These are phyloP conservation scores for Australoheros facetus DNA, from an alignment of 2,797 vertebrate genomes.

Conservation along the genomic window DNA sequence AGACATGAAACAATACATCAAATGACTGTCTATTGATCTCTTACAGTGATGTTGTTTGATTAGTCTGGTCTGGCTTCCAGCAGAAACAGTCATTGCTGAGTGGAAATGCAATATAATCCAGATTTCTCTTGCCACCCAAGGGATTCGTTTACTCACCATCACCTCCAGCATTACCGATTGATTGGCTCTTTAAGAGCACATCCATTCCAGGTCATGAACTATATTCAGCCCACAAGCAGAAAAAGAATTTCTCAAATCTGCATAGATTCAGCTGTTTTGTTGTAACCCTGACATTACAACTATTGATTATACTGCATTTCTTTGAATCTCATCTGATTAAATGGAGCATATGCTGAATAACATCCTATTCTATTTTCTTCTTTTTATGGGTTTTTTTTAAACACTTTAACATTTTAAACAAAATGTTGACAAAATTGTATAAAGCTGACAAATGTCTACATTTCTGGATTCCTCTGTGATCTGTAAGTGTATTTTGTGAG, in stretches of 20 bases:
- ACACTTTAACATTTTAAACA: neutral
- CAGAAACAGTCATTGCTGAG: constrained; percentile 57
- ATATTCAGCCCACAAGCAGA: constrained; percentile 61
- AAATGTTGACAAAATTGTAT: neutral
- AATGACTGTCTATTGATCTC: constrained; percentile 59
- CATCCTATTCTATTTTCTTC: neutral
- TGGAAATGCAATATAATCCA: constrained; percentile 69
- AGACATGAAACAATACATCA: constrained; percentile 51
- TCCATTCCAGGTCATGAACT: constrained; percentile 72
- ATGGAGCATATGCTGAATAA: constrained; percentile 3
- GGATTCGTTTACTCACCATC: constrained; percentile 70
- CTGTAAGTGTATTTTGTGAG: neutral
- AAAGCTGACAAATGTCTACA: neutral
- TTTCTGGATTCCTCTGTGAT: neutral
- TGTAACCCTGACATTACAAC: constrained; percentile 6
- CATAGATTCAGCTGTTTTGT: constrained; percentile 42
- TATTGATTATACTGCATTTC: constrained; percentile 36
- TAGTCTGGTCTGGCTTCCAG: constrained; percentile 61
- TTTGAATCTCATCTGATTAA: constrained; percentile 29
- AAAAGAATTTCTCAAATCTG: constrained; percentile 64
- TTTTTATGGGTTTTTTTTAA: neutral
- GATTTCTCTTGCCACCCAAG: constrained; percentile 61
- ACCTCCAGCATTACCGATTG: constrained; percentile 69
- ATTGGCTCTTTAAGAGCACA: constrained; percentile 75
- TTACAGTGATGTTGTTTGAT: constrained; percentile 73